Evolutionary conservation across 2,113 vertebrate genomes (phyloP), one percentile per base, ranked within the genome.

Genomic region (Hyperopisus bebe): DNA sequence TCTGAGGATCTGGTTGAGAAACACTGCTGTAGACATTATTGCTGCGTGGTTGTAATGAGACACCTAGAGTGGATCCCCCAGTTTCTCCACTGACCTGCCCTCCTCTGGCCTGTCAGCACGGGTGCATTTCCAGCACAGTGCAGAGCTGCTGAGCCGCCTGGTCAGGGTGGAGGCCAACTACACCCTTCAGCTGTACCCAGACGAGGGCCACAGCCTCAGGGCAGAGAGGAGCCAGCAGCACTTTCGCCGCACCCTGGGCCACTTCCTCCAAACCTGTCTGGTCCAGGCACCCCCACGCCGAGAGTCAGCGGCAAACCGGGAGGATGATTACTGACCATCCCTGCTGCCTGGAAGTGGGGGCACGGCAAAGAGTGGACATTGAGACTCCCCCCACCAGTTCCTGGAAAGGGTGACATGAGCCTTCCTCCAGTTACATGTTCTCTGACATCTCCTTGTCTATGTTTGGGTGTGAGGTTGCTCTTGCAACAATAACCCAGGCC

Each of bases 61-160:
- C 66, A 35, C 53, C 21, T 19, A 42, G 31, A 53, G 39, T n/a
- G 19, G 27, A 24, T 58, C 31, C 35, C 31, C 3, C 17, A 55
- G 86, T 24, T 62, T 62, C 19, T 39, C 17, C 2, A 15, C n/a
- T 39, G 17, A 42, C 5, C 21, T 17, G 5, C 5, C 46, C 70
- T 80, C 88, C 15, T 46, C 50, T 0, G 35, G n/a, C 77, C 48
- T 55, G 7, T 88, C 90, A 96, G 96, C 96, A 1, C 95, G 94
- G 55, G 95, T 97, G 0, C 96, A 97, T 92, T 97, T 97, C 93
- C 96, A 97, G 92, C 96, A 97, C 91, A 97, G 95, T 1, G 96
- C 96, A 2, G 96, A 97, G 91, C 95, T 97, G 47, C 92, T 97
- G 85, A 95, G 93, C 92, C 95, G 95, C 15, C 93, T 97, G 88